Evolutionary conservation across 2,797 vertebrate genomes (phyloP), one percentile per base, ranked within the genome.

Genomic region (Poeciliopsis infans): DNA sequence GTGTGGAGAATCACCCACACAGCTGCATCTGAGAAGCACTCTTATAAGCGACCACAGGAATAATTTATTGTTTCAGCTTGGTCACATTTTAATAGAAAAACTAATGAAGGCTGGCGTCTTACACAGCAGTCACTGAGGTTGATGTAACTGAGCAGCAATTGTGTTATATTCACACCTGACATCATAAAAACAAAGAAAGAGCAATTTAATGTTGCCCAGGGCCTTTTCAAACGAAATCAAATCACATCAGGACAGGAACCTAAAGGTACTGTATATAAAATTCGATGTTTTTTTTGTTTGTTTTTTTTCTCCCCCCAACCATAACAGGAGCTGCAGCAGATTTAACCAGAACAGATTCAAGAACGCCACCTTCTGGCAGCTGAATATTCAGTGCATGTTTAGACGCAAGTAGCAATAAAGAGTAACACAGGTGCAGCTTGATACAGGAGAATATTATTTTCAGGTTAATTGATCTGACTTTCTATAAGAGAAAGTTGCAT

Each of bases 291-390:
- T 3, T 57, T n/a, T 28, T n/a, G n/a, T n/a, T n/a, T n/a, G n/a
- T 55, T 41, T 33, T 3, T 51, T 23, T 6, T 20, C 6, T 18
- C 20, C 49, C 20, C 7, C 7, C 0, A 43, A 23, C 13, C 16
- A 31, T 10, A 2, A n/a, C 1, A 45, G 15, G 41, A 10, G 41
- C 11, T 25, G 11, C 74, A 61, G 23, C 20, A 5, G 28, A 23
- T 2, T 64, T 4, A 41, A 1, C 72, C 43, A 75, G 77, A 39
- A 46, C 2, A 66, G 71, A 74, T 8, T 70, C 76, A 78, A 92
- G 28, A 70, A 1, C 72, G 94, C 93, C 95, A 94, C 83, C 95
- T 72, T 31, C 53, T 92, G 81, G 53, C 91, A 78, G 4, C 36
- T 45, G 57, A 75, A 82, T 13, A 68, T 4, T 3, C 41, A 70